Percentiles rank a stretch among this genome's conserved stretches.
Conservation (phyloP, 2,797 vertebrate species). For the Vespertilio murinus region DNA sequence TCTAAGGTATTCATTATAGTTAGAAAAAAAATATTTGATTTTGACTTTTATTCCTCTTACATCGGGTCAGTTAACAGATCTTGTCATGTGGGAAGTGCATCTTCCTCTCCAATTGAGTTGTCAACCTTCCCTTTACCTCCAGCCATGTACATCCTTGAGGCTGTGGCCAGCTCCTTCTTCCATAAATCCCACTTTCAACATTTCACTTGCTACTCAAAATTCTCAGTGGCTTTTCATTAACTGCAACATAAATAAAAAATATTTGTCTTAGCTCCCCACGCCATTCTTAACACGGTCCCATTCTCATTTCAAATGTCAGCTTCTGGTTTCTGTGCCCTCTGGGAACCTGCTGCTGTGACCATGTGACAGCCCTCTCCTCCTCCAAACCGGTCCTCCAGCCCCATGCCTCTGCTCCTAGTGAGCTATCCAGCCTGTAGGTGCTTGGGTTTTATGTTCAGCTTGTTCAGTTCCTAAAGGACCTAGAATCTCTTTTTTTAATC, state of each 20-base stretch:
- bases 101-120: not conserved
- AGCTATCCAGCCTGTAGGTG: not conserved
- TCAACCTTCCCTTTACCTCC: not conserved
- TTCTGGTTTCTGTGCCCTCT: not conserved
- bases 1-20: not conserved
- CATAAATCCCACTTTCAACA: not conserved
- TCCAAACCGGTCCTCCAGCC: not conserved
- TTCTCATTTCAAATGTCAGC: not conserved
- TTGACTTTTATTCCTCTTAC: not conserved
- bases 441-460: not conserved
- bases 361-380: not conserved
- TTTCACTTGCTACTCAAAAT: not conserved
- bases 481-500: not conserved
- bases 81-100: not conserved
- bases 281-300: not conserved
- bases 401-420: not conserved
- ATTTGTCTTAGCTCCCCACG: not conserved
- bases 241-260: not conserved
- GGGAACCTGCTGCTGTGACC: not conserved
- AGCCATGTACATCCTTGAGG: not conserved
- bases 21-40: not conserved
- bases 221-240: conserved; percentile 33
- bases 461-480: not conserved
- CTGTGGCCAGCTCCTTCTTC: not conserved
- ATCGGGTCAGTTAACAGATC: not conserved